These are phyloP conservation scores for Catharus fuscescens DNA, from an alignment of 2,113 vertebrate species.

Conservation along the genomic window DNA sequence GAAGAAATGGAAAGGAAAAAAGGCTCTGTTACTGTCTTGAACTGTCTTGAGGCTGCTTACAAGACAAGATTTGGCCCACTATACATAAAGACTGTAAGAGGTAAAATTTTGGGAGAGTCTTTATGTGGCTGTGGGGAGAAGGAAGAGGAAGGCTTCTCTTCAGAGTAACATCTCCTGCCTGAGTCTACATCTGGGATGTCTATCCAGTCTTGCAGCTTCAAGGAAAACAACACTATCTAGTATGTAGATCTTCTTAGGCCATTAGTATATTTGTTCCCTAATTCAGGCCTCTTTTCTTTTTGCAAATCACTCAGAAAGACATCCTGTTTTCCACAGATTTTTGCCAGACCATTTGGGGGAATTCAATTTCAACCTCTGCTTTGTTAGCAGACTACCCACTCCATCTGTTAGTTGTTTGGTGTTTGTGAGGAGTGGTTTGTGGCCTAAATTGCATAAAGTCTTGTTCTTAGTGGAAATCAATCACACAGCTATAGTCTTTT, in stretches of 20 bases:
- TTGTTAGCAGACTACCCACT: slow-evolving; percentile 20
- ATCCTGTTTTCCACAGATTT: slow-evolving; percentile 34
- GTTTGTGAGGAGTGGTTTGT: slow-evolving; percentile 40
- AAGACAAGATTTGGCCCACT: background rate
- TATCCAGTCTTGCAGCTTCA: background rate
- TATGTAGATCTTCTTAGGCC: background rate
- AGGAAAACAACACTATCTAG: background rate
- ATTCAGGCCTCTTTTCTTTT: slow-evolving; percentile 1
- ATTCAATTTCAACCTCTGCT: slow-evolving; percentile 5
- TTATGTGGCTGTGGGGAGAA: background rate
- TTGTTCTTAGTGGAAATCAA: background rate
- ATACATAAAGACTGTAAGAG: background rate
- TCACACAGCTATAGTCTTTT: background rate
- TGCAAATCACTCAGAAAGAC: background rate
- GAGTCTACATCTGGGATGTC: background rate
- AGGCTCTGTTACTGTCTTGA: background rate
- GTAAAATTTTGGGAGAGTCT: background rate
- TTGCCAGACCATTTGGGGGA: background rate
- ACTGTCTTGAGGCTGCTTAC: background rate
- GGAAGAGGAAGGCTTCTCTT: background rate
- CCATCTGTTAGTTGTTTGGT: slow-evolving; percentile 51
- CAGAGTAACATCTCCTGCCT: background rate
- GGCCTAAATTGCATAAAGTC: slow-evolving; percentile 13
- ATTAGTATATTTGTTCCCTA: background rate
- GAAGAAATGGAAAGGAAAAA: background rate